Conservation (phyloP, 2,888 invertebrate species). For the Liodrosophila aerea region DNA sequence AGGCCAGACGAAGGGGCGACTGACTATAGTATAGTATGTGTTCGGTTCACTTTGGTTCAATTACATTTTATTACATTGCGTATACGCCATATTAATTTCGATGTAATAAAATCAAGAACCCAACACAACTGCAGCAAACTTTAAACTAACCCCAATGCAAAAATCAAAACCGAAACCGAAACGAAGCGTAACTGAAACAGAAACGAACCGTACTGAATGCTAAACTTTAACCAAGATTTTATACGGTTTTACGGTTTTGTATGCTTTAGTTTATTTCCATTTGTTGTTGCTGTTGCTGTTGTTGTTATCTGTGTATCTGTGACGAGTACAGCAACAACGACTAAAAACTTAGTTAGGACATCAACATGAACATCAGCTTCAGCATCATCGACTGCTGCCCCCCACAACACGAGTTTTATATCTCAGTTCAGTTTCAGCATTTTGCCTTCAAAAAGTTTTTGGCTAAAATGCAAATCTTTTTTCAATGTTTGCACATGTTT, state of each 20-base stretch:
- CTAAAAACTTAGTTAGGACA: slow-evolving; percentile 32
- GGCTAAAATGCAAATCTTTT: slow-evolving; percentile 49
- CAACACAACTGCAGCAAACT: slow-evolving; percentile 34
- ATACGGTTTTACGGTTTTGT: slow-evolving; percentile 12
- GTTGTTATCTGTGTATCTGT: slow-evolving; percentile 23
- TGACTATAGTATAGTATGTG: slow-evolving; percentile 12
- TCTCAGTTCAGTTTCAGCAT: not conserved
- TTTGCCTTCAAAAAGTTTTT: slow-evolving; percentile 26
- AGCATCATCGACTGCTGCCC: slow-evolving; percentile 1
- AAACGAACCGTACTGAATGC: not conserved
- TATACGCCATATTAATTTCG: slow-evolving; percentile 63
- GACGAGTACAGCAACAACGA: slow-evolving; percentile 13
- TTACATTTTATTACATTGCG: slow-evolving; percentile 63
- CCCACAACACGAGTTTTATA: not conserved
- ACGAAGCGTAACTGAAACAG: not conserved
- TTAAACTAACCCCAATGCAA: slow-evolving; percentile 35
- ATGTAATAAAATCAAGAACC: slow-evolving; percentile 62
- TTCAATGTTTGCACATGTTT: slow-evolving; percentile 35
- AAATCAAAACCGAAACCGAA: slow-evolving; percentile 7
- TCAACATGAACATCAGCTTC: slow-evolving; percentile 14
- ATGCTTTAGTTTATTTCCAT: not conserved
- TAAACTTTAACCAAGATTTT: slow-evolving; percentile 29
- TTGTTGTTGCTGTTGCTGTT: slow-evolving; percentile 1
- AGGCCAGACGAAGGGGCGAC: slow-evolving; percentile 3
- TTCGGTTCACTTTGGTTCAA: slow-evolving; percentile 31